Evolutionary conservation across 2,797 vertebrate genomes (phyloP), one percentile per base, ranked within the genome.

Genomic region (Neostethus bicornis): DNA sequence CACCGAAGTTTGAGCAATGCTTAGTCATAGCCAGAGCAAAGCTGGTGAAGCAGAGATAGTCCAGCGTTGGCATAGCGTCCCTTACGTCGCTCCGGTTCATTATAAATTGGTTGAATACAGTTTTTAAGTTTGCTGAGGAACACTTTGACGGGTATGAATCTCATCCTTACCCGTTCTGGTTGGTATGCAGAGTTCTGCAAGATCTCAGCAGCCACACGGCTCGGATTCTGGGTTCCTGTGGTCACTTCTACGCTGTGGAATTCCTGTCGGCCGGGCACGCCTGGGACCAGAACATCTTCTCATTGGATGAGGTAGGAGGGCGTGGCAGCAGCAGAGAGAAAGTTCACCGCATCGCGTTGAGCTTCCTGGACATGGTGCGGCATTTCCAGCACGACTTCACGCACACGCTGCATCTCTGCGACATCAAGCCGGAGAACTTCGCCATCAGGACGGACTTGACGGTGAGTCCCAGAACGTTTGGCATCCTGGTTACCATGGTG

Each of bases 341-440:
- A 66, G 85, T 95, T 58, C 85, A 88, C 29, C 88, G 87, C 69
- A 94, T 98, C 34, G 97, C 97, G 1, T 92, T 97, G 62, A 98
- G 97, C 75, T 99, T 99, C 75, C 83, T 99, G 80, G 93, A 98
- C 84, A 93, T 99, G 95, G 94, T 95, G 39, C 87, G 88, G 70
- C 96, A 97, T 77, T 99, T 99, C 38, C 95, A 98, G 67, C 81
- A 92, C 0, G 96, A 96, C 84, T 97, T 99, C 81, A 91, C 92
- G 35, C 94, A 98, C 86, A 92, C 85, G 2, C 92, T 99, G 48
- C 96, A 99, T 75, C 93, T 99, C 45, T 99, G 97, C 1, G 97
- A 99, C 79, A 88, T 99, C 87, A 99, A 99, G 68, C 94, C 97
- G 0, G 97, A 99, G 82, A 99, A 99, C 87, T 99, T 99, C 0